Evolutionary conservation across 2,797 vertebrate genomes (phyloP).

Genomic region (Semaprochilodus insignis): DNA sequence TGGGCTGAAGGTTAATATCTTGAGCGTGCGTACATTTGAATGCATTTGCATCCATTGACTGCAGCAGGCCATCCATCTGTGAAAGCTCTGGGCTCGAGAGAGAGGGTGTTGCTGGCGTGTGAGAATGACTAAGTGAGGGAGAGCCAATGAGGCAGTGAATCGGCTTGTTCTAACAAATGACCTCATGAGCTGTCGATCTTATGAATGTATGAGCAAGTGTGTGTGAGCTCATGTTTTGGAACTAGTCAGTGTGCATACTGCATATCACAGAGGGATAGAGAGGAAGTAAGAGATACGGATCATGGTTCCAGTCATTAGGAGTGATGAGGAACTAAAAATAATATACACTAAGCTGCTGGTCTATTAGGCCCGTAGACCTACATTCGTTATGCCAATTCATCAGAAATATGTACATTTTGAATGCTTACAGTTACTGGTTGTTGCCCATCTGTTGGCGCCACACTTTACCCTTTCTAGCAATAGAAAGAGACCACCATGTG

Average conservation of each 20-base stretch:
- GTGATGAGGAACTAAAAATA: no score
- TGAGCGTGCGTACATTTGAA: slow-evolving; percentile 49
- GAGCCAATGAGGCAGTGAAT: slow-evolving; percentile 38
- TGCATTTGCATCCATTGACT: slow-evolving; percentile 51
- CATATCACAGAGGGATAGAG: background rate
- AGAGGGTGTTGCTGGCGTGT: slow-evolving; percentile 52
- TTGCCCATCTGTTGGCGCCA: no score
- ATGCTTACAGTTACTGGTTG: no score
- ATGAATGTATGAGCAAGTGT: slow-evolving; percentile 56
- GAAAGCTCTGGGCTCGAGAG: slow-evolving; percentile 13
- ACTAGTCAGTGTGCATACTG: background rate
- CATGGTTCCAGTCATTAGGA: no score
- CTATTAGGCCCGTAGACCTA: no score
- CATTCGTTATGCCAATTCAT: no score
- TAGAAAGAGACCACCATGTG: no score
- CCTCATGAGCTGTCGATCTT: slow-evolving; percentile 34
- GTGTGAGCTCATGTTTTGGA: slow-evolving; percentile 31
- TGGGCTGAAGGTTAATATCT: slow-evolving; percentile 56
- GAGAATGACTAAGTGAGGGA: slow-evolving; percentile 19
- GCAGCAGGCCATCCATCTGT: slow-evolving; percentile 49
- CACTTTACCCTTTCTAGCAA: no score
- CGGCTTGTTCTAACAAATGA: slow-evolving; percentile 22
- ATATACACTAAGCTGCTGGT: no score
- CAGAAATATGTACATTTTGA: no score
- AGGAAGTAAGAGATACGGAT: no score